Conservation (phyloP, 2,113 vertebrate species). For the Ancistrus triradiatus region DNA sequence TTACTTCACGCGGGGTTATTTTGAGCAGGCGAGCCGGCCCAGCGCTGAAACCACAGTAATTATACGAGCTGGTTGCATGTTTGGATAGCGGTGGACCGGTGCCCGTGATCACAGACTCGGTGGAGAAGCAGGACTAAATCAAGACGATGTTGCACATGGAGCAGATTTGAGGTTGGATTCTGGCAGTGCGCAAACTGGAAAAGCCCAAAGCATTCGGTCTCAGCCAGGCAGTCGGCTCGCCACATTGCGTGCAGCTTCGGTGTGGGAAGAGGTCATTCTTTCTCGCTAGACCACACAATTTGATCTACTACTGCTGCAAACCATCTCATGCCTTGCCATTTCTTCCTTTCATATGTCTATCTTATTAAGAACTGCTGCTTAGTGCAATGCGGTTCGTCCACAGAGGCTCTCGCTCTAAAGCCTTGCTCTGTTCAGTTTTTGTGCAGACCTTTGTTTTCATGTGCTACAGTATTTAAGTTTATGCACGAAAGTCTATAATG, state of each 20-base stretch:
- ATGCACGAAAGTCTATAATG: too few relatives aligned
- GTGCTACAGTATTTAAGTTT: too few relatives aligned
- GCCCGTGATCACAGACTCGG: constrained; percentile 51
- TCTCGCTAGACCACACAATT: constrained; percentile 41
- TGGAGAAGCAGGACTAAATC: constrained; percentile 54
- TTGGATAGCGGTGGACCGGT: constrained; percentile 50
- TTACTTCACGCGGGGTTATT: constrained; percentile 63
- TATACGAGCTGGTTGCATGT: constrained; percentile 52
- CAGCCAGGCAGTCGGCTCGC: constrained; percentile 19
- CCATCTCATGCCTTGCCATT: constrained; percentile 16
- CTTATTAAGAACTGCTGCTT: constrained; percentile 30
- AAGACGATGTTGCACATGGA: constrained; percentile 56
- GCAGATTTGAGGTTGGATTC: constrained; percentile 51
- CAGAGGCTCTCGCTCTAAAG: constrained; percentile 16
- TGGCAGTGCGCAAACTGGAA: constrained; percentile 40
- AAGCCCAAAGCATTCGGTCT: constrained; percentile 38
- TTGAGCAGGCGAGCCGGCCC: constrained; percentile 47
- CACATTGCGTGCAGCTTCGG: constrained; percentile 36
- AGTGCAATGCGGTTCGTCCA: constrained; percentile 9
- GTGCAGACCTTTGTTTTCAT: too few relatives aligned
- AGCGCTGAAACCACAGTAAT: constrained; percentile 57
- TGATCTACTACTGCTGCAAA: constrained; percentile 34
- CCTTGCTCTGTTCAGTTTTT: too few relatives aligned
- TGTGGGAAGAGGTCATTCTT: constrained; percentile 34
- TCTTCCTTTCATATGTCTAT: constrained; percentile 33